Base-by-base conservation (phyloP, 2,797 vertebrate genomes). In the Amniataba percoides region DNA sequence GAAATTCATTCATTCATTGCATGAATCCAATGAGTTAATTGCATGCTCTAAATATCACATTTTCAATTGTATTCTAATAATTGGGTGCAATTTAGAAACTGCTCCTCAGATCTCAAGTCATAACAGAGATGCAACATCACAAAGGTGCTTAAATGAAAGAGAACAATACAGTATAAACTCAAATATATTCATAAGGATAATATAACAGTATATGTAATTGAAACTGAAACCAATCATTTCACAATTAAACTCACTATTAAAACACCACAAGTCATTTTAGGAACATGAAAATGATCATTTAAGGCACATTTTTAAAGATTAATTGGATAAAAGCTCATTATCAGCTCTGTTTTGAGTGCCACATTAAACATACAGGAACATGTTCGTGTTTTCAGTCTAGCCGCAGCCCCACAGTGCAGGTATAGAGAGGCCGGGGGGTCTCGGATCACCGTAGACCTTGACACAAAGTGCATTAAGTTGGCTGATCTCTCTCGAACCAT, bases 381-480 rank as follows among this genome's bases (percentile, higher is more conserved):
- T 19, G 34, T 56, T 25, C 52, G 51, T 69, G 63, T 43, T 82
- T 68, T 65, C 65, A 58, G 46, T 21, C 9, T 63, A 64, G 43
- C 39, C 62, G 16, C 63, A 58, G 70, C 1, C 36, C 8, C 25
- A 1, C 59, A 1, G 72, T 25, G 76, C 86, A 90, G 90, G 89
- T 89, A 87, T 15, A 63, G 15, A 11, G 49, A 75, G 78, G 61
- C 67, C 51, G 21, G 59, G 63, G 63, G 88, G 68, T 84, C 80
- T 85, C 18, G 25, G 84, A 65, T 89, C 71, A 31, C 73, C 58
- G 82, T 59, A 82, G 87, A 87, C 82, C 74, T 81, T 59, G 80
- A 87, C 82, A 87, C 81, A 91, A 91, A 89, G 88, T 88, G 90
- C 89, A 92, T 89, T 87, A 88, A 88, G 80, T 80, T 83, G 86